A percentile compares a stretch with the other conserved stretches of the same genome.
Evolutionary conservation across 1,140 invertebrate species (phyloP).

Genomic region (Eumeta japonica): DNA sequence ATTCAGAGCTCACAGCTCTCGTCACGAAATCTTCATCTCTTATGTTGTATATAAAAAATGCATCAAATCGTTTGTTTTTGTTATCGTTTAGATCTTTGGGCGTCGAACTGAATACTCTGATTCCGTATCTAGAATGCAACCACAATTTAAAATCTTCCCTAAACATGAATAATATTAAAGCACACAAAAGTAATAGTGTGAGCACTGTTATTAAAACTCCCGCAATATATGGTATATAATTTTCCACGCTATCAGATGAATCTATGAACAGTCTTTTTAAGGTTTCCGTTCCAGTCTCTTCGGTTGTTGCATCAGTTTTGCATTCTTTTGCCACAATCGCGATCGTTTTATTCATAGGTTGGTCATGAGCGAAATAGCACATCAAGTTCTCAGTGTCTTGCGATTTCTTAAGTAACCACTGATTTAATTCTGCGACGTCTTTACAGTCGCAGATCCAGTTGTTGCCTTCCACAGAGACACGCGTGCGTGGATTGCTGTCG

Average conservation of each 20-base stretch:
- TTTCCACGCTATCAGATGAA: conserved; percentile 52
- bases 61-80: conserved; percentile 74
- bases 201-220: conserved; percentile 73
- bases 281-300: conserved; percentile 55
- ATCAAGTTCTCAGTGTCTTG: conserved; percentile 51
- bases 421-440: conserved; percentile 62
- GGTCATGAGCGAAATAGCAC: conserved; percentile 49
- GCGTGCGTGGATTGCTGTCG: conserved; percentile 58
- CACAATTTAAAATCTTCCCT: conserved; percentile 83
- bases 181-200: conserved; percentile 70
- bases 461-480: conserved; percentile 67
- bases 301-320: conserved; percentile 46
- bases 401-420: conserved; percentile 60
- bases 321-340: conserved; percentile 49
- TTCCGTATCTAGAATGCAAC: conserved; percentile 84
- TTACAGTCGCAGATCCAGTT: conserved; percentile 74
- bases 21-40: conserved; percentile 81
- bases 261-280: conserved; percentile 56
- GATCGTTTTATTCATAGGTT: conserved; percentile 51
- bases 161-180: conserved; percentile 77
- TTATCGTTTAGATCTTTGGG: conserved; percentile 56
- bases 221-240: conserved; percentile 80
- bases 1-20: conserved; percentile 72
- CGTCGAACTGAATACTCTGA: conserved; percentile 73
- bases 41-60: conserved; percentile 83